Base-by-base conservation (phyloP, 2,888 invertebrate genomes). In the Agrilus mali region DNA sequence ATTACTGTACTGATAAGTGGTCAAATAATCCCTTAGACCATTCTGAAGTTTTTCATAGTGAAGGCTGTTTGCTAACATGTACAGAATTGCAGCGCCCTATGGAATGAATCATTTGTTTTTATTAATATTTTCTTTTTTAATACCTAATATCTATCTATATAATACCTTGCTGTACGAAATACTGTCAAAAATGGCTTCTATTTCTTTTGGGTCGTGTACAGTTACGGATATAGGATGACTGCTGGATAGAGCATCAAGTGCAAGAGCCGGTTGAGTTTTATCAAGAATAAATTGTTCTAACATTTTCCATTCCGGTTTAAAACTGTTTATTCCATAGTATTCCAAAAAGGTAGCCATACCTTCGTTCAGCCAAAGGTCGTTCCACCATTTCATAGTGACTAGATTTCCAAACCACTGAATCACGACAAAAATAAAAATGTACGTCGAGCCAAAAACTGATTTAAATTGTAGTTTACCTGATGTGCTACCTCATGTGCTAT, bases 301-400 rank as follows among this genome's bases (percentile, higher is more conserved):
- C 78, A 80, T 80, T 54, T 70, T 72, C 80, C 78, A 78, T 42
- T 75, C 73, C 2, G 77, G 77, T 55, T 72, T 72, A 40, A 78
- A 72, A 54, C 69, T 69, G 53, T 77, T 72, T 2, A 80, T 77
- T 1, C 78, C 83, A 46, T 81, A 72, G 64, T 89, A 86, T 50
- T 87, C 86, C 50, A 90, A 74, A 55, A 84, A 86, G 40, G 82
- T 83, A 1, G 89, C 87, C 47, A 89, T 82, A 0, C 85, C 93
- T 61, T 93, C 92, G 62, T 92, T 85, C 48, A 94, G 69, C 93
- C 94, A 94, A 40, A 86, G 73, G 52, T 93, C 86, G 39, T 86
- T 87, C 90, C 90, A 92, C 90, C 90, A 92, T 55, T 86, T 83
- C 69, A 94, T 93, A 0, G 94, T 93, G 0, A 93, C 92, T 14